phyloP scores from a whole-genome alignment of 1,140 invertebrate species.

The Temnothorax longispinosus region DNA sequence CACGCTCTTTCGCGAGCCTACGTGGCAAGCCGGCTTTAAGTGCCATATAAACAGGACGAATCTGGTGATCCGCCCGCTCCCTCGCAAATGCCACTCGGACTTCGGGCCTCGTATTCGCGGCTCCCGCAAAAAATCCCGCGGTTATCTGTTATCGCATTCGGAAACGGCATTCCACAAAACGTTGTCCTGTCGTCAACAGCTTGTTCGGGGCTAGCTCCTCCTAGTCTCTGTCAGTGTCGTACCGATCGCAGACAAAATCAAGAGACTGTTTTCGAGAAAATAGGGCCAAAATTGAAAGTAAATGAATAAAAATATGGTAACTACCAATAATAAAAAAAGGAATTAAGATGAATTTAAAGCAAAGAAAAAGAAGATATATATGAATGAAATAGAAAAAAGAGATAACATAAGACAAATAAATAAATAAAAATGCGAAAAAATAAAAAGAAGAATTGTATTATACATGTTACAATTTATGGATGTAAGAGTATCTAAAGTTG shows the following conservation, averaged over 20 bases:
- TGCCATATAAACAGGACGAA: constrained; percentile 57
- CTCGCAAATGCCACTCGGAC: constrained; percentile 46
- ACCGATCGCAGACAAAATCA: background rate
- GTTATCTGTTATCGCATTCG: constrained; percentile 27
- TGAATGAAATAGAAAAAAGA: background rate
- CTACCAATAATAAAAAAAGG: background rate
- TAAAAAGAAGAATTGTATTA: background rate
- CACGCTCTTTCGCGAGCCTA: constrained; percentile 43
- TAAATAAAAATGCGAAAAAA: background rate
- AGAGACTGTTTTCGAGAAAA: background rate
- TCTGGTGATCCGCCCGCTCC: constrained; percentile 56
- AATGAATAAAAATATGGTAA: background rate
- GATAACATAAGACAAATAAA: background rate
- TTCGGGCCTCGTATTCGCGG: constrained; percentile 10
- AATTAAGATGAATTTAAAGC: background rate
- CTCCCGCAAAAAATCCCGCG: background rate
- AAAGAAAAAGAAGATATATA: background rate
- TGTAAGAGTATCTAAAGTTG: background rate
- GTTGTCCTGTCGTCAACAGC: constrained; percentile 9
- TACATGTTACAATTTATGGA: background rate
- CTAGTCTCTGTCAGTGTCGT: background rate
- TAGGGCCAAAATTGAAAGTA: background rate
- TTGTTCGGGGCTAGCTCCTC: constrained; percentile 5
- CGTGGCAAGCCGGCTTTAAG: constrained; percentile 29
- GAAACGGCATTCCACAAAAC: constrained; percentile 24